Evolutionary conservation across 2,888 invertebrate genomes (phyloP), one percentile per base, ranked within the genome.

Genomic region (Hermaeophaga mercurialis): DNA sequence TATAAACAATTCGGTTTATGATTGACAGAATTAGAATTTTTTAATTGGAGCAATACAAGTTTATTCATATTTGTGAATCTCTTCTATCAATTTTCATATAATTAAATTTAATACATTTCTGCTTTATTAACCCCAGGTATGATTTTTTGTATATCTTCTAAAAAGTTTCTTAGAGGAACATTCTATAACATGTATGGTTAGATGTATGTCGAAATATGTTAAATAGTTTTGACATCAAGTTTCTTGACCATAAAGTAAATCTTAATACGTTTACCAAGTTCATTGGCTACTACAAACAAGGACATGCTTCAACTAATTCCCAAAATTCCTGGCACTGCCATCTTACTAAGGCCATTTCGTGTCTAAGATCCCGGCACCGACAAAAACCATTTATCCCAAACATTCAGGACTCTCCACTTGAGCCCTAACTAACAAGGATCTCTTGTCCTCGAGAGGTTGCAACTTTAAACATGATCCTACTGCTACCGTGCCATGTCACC

Each of bases 391-490:
- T 34, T 36, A 47, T 47, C 36, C 34, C 24, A 47, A 48, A 48
- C 28, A 48, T 48, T 48, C 38, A 38, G 38, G 38, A 48, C 48
- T 26, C 48, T 38, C 38, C 3, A 38, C 36, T 36, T 36, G 36
- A 36, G 36, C 36, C 15, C 18, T 39, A 48, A 48, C 38, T 48
- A 48, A 48, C 48, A 39, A 48, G 38, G 48, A 48, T 36, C 38
- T 38, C 48, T 48, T 24, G 15, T 48, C 19, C 48, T 38, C 28
- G 17, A 26, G 28, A 12, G 12, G 28, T 17, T 11, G 18, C 17
- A 39, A 12, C 38, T 39, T 48, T 11, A 26, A 48, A 34, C 18
- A 39, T 36, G 36, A 47, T 36, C n/a, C 46, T 34, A 14, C 11
- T 46, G 17, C 36, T n/a, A 36, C 36, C 36, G 15, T 8, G 15